Base-by-base conservation (phyloP, 2,888 invertebrate species). In the Drosophila nr. perissopoda region DNA sequence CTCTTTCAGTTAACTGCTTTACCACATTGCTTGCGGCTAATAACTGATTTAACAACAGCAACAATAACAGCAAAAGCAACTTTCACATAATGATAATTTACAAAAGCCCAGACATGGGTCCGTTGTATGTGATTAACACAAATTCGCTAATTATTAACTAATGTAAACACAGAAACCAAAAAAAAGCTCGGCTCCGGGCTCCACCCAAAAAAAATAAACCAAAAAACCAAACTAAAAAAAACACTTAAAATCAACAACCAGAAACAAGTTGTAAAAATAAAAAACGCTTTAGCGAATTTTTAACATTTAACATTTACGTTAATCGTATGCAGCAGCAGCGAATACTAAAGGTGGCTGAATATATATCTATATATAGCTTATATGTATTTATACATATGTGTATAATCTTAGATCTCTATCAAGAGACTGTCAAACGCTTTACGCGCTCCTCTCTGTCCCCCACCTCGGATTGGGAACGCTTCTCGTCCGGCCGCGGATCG, bases 391-490 rank as follows among this genome's bases (percentile, higher is more conserved):
- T n/a, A n/a, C n/a, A 40, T 69, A 29, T 70, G 49, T 53, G 25
- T 21, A 36, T 75, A 58, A 42, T 49, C 65, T 36, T 77, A 92
- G 92, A 92, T 82, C 88, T 92, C 85, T 92, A 91, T 78, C 92
- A 92, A 88, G 92, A 92, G 87, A 92, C 91, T 76, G 91, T 92
- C 31, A 92, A 89, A 67, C 92, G 91, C 81, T 92, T 92, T 74
- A 92, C 92, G 81, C 92, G 91, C 76, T 92, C 92, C 76, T 92
- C 92, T 62, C 89, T 92, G 70, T 91, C 92, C 70, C 92, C 92
- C 72, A 91, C 91, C 77, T 89, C 91, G 89, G 92, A 92, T 73
- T 88, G 87, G 87, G 89, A 88, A 57, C 89, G 89, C 74, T 89
- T 80, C 76, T 91, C 91, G 79, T 81, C 90, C 69, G 83, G 89